phyloP scores from a whole-genome alignment of 1,140 invertebrate genomes.

The Zaprionus ornatus region DNA sequence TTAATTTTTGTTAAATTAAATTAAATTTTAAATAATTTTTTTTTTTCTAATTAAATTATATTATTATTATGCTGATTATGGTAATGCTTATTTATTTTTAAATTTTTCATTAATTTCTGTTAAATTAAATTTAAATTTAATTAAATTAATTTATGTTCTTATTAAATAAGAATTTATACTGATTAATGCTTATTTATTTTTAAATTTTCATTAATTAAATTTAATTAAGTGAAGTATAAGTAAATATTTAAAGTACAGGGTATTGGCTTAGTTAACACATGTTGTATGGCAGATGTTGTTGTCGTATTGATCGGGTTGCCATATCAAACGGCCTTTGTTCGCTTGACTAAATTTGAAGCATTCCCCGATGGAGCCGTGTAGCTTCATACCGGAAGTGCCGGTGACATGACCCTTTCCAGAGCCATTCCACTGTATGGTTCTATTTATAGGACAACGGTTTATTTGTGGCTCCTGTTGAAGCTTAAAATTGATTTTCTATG shows the following conservation, averaged over 20 bases:
- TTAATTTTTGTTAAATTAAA: no score
- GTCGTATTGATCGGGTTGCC: constrained; percentile 28
- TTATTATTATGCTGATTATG: no score
- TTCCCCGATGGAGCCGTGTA: constrained; percentile 18
- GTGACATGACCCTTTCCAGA: background rate
- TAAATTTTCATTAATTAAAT: no score
- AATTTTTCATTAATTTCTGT: no score
- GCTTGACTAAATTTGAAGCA: constrained; percentile 20
- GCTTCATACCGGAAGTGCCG: constrained; percentile 42
- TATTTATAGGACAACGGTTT: constrained; percentile 43
- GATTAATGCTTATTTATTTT: no score
- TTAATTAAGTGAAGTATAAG: no score
- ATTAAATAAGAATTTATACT: no score
- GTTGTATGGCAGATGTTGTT: background rate
- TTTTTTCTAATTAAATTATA: no score
- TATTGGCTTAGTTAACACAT: background rate
- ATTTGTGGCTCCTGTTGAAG: constrained; percentile 23
- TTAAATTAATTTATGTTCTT: no score
- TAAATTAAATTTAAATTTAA: no score
- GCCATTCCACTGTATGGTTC: background rate
- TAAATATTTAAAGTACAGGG: background rate
- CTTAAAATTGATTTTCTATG: constrained; percentile 69
- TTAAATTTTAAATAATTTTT: no score
- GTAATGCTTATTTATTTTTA: no score
- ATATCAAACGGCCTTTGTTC: constrained; percentile 12